A percentile compares a stretch with the other conserved stretches of the same genome.
Conservation (phyloP, 2,797 vertebrate species). For the Megaceryle alcyon region DNA sequence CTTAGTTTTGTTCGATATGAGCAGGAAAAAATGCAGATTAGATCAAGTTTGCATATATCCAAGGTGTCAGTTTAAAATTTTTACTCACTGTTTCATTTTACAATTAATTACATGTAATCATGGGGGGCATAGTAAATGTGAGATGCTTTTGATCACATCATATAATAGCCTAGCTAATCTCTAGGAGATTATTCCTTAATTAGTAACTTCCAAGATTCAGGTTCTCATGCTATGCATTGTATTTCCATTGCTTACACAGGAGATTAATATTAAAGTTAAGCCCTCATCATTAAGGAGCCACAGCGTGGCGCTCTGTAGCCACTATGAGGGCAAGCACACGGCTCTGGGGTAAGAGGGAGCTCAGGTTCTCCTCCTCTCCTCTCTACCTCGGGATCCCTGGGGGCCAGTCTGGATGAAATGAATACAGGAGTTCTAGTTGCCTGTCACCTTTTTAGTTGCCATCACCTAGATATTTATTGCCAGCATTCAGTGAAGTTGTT, state of each 20-base stretch:
- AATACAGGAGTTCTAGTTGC: not conserved
- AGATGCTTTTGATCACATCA: not conserved
- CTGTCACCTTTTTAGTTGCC: not conserved
- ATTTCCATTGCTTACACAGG: not conserved
- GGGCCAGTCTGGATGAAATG: not conserved
- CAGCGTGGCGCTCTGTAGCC: not conserved
- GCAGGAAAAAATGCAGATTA: not conserved
- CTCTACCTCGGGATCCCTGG: not conserved
- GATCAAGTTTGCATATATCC: not conserved
- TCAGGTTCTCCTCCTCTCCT: not conserved
- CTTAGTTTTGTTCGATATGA: not conserved
- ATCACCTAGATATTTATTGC: not conserved
- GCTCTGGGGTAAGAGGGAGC: too few species aligned
- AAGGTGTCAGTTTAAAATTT: not conserved
- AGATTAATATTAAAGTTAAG: not conserved
- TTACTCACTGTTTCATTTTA: not conserved
- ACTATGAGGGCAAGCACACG: too few species aligned
- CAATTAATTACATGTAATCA: not conserved
- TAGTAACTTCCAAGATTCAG: not conserved
- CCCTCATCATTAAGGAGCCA: not conserved
- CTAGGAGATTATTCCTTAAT: not conserved
- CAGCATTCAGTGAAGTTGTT: not conserved
- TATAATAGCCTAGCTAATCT: not conserved
- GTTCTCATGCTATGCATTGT: not conserved
- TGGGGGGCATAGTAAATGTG: not conserved